Conservation (phyloP, 1,140 invertebrate species). For the Bombus affinis region DNA sequence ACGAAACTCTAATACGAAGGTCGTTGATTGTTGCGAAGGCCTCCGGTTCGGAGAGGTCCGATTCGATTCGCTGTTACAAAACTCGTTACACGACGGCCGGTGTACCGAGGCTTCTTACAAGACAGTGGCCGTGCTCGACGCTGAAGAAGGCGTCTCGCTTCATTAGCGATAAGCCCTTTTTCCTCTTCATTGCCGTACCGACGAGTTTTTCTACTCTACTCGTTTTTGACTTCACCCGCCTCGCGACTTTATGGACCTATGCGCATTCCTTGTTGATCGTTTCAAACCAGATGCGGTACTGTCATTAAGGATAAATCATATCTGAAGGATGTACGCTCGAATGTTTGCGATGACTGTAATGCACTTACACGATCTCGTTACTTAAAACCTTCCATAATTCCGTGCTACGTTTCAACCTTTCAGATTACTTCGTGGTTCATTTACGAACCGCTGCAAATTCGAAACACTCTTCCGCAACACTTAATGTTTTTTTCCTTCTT, state of each 20-base stretch:
- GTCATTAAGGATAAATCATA: slow-evolving; percentile 69
- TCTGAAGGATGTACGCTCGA: slow-evolving; percentile 51
- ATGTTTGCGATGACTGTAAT: slow-evolving; percentile 53
- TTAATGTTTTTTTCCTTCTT: not conserved
- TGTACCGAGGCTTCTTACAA: slow-evolving; percentile 70
- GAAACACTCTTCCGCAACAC: not conserved
- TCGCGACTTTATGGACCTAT: slow-evolving; percentile 64
- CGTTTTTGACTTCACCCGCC: slow-evolving; percentile 64
- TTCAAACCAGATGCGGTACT: slow-evolving; percentile 65
- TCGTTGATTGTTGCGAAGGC: slow-evolving; percentile 60
- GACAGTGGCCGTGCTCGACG: slow-evolving; percentile 69
- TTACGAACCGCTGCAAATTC: slow-evolving; percentile 30
- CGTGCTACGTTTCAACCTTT: not conserved
- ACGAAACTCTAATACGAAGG: slow-evolving; percentile 64
- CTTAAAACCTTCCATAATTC: slow-evolving; percentile 13
- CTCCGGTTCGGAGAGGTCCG: slow-evolving; percentile 57
- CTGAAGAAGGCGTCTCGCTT: slow-evolving; percentile 75
- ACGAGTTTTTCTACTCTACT: slow-evolving; percentile 67
- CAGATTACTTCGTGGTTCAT: not conserved
- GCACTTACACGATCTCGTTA: slow-evolving; percentile 46
- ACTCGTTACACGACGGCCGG: slow-evolving; percentile 71
- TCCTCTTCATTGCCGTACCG: slow-evolving; percentile 61
- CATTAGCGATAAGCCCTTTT: slow-evolving; percentile 75
- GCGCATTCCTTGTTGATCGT: slow-evolving; percentile 69
- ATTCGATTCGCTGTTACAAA: slow-evolving; percentile 75